Evolutionary conservation across 2,888 invertebrate genomes (phyloP).

Genomic region (Sinotaia quadrata): DNA sequence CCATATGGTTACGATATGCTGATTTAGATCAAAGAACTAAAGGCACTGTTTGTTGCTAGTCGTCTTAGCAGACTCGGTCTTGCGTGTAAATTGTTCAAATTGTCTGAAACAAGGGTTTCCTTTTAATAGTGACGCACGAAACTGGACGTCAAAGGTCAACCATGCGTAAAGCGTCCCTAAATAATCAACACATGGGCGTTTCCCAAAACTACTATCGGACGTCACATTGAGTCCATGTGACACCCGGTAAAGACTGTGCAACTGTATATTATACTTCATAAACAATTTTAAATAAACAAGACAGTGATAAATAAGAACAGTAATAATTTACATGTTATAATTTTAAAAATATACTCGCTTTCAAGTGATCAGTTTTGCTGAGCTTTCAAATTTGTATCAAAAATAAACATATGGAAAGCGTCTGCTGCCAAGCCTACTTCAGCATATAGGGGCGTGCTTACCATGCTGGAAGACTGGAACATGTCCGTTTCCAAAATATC

Average conservation of each 20-base stretch:
- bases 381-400: neutral
- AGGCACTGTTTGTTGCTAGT: too few relatives aligned
- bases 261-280: neutral
- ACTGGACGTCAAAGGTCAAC: neutral
- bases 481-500: constrained; percentile 63
- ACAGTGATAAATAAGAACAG: neutral
- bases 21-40: too few relatives aligned
- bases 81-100: too few relatives aligned
- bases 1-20: too few relatives aligned
- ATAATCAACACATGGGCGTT: constrained; percentile 33
- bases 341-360: neutral
- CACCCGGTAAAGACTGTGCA: neutral
- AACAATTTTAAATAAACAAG: neutral
- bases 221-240: constrained; percentile 8
- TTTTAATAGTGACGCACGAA: neutral
- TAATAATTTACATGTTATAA: neutral
- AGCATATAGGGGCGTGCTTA: constrained; percentile 27
- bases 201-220: constrained; percentile 23
- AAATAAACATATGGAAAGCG: constrained; percentile 28
- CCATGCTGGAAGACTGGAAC: constrained; percentile 51
- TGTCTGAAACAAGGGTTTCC: too few relatives aligned
- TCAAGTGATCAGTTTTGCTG: constrained; percentile 8
- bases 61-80: too few relatives aligned
- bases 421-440: constrained; percentile 19
- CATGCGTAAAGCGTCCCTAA: constrained; percentile 11